Conservation (phyloP, 2,888 invertebrate species). For the Micoletzkya japonica region DNA sequence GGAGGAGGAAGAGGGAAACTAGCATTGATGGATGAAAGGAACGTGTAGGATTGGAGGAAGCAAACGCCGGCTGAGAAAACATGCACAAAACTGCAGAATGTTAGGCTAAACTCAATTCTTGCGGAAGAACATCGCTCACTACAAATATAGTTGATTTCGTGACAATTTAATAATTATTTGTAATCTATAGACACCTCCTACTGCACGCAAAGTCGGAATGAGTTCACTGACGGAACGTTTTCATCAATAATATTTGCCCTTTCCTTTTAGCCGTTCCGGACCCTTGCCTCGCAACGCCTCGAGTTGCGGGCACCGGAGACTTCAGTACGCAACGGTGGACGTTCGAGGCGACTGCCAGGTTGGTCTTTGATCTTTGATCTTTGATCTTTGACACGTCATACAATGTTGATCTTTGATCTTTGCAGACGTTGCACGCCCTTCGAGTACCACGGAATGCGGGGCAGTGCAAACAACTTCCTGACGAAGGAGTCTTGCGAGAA, state of each 20-base stretch:
- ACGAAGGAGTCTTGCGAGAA: conserved; percentile 47
- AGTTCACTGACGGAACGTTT: no score
- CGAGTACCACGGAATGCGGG: conserved; percentile 50
- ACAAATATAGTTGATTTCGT: no score
- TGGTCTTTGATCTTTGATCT: neutral
- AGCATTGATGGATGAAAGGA: no score
- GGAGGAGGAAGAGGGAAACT: neutral
- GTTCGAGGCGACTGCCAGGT: conserved; percentile 41
- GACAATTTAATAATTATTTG: no score
- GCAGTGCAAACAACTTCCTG: conserved; percentile 55
- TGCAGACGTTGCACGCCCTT: conserved; percentile 42
- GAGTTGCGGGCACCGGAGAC: conserved; percentile 49
- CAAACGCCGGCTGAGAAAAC: no score
- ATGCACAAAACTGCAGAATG: no score
- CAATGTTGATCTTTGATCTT: neutral
- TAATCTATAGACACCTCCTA: no score
- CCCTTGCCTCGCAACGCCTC: conserved; percentile 52
- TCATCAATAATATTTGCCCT: no score
- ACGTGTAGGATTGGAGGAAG: no score
- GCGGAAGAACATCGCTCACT: no score
- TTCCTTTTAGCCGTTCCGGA: conserved; percentile 55
- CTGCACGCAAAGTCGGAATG: no score
- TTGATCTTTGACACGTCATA: neutral
- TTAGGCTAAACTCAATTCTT: no score
- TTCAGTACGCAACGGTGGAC: conserved; percentile 51